Base-by-base conservation (phyloP, 2,113 vertebrate species). In the Podiceps cristatus region DNA sequence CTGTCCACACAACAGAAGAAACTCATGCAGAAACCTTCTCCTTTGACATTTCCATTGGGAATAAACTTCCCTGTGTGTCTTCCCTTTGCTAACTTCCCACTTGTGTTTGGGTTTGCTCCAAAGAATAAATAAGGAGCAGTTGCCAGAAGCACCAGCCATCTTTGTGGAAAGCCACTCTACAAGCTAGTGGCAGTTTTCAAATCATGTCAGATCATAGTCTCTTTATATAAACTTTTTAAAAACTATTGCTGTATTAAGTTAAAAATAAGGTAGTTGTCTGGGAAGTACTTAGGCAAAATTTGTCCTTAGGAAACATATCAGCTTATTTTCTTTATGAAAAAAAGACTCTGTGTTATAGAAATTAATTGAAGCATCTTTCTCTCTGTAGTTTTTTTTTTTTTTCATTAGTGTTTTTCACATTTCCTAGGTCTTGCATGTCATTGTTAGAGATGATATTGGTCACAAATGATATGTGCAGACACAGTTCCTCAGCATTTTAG, bases 101-200 rank as follows among this genome's bases (percentile, higher is more conserved):
- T 86, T 59, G 45, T 42, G 33, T 88, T 73, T 91, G 75, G n/a
- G 59, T 95, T 93, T 96, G 60, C 89, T 68, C 60, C 59, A 50
- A 81, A 80, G 60, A 68, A 47, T 66, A 90, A 84, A 49, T 10
- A 89, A 63, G 69, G 52, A 95, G 33, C 45, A 0, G 1, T 56
- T 95, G 37, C 83, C 77, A 87, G 73, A 87, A 96, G 64, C 56
- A 89, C 11, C 28, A 67, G 7, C n/a, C 88, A 2, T 78, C 44
- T 56, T 29, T 49, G 29, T 76, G 81, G 82, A 90, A 87, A 88
- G 49, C 29, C 33, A 19, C 20, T 81, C 49, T 87, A 25, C 14
- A 52, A 83, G 44, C 35, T 86, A 80, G 88, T 86, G 31, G 58
- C 29, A 80, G 19, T 44, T 96, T 88, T 86, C 56, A 44, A 71